Percentiles rank a stretch among this genome's conserved stretches.
phyloP scores from a whole-genome alignment of 1,140 invertebrate species.

The Papilio dardanus region DNA sequence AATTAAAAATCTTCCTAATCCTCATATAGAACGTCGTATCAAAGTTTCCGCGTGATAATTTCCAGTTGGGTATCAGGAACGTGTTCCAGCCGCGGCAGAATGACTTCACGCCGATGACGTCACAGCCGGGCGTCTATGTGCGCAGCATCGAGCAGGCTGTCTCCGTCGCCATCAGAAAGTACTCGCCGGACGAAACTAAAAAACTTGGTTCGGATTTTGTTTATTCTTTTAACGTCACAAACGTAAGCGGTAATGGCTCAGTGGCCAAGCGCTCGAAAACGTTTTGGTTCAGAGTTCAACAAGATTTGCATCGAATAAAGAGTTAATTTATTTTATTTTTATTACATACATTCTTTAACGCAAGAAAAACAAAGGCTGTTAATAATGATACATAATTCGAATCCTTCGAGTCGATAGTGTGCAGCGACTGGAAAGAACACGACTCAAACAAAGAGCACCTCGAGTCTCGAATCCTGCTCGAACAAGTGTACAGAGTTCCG shows the following conservation, averaged over 20 bases:
- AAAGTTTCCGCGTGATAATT: constrained; percentile 38
- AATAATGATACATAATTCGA: not conserved
- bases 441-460: constrained; percentile 22
- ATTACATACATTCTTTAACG: not conserved
- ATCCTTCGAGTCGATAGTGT: constrained; percentile 6
- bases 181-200: constrained; percentile 79
- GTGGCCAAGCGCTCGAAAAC: not conserved
- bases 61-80: constrained; percentile 88
- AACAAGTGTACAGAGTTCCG: constrained; percentile 51
- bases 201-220: not conserved
- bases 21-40: too few relatives aligned
- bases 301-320: not conserved
- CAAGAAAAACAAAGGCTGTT: not conserved
- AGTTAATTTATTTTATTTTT: not conserved
- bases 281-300: not conserved
- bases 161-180: constrained; percentile 90
- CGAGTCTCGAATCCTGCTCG: constrained; percentile 16
- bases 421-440: constrained; percentile 9
- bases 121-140: constrained; percentile 88
- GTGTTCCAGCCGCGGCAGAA: constrained; percentile 90
- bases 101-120: constrained; percentile 90
- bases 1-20: too few relatives aligned
- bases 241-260: not conserved
- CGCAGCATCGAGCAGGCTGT: constrained; percentile 92
- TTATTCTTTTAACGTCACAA: not conserved